Conservation (phyloP, 2,113 vertebrate genomes). For the Balaenoptera acutorostrata region DNA sequence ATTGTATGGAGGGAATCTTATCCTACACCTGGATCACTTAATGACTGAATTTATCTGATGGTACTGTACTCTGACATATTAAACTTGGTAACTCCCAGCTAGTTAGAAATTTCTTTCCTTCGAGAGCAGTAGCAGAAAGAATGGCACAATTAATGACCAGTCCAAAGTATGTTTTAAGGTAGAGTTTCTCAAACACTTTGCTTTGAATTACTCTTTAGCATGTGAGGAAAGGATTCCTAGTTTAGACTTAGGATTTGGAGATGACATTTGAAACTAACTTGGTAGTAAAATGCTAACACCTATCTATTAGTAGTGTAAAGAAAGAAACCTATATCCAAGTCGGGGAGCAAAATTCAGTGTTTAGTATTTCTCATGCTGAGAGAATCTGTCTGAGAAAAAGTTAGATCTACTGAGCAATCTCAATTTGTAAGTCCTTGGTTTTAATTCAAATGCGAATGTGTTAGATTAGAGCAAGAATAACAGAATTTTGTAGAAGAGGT, state of each 20-base stretch:
- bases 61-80: background rate
- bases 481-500: background rate
- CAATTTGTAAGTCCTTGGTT: background rate
- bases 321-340: background rate
- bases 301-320: background rate
- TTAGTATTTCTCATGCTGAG: background rate
- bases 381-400: background rate
- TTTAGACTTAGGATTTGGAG: background rate
- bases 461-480: background rate
- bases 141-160: background rate
- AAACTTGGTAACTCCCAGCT: background rate
- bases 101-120: background rate
- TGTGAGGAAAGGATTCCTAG: background rate
- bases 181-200: background rate
- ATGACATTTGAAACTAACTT: background rate
- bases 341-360: background rate
- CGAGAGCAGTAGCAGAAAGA: background rate
- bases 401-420: background rate
- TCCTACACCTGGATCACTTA: background rate
- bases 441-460: conserved; percentile 21
- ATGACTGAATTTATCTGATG: background rate
- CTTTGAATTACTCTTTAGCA: background rate
- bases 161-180: too few relatives aligned
- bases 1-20: background rate
- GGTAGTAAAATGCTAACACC: background rate